Evolutionary conservation across 2,888 invertebrate genomes (phyloP), one percentile per base, ranked within the genome.

Genomic region (Agonum fuliginosum): DNA sequence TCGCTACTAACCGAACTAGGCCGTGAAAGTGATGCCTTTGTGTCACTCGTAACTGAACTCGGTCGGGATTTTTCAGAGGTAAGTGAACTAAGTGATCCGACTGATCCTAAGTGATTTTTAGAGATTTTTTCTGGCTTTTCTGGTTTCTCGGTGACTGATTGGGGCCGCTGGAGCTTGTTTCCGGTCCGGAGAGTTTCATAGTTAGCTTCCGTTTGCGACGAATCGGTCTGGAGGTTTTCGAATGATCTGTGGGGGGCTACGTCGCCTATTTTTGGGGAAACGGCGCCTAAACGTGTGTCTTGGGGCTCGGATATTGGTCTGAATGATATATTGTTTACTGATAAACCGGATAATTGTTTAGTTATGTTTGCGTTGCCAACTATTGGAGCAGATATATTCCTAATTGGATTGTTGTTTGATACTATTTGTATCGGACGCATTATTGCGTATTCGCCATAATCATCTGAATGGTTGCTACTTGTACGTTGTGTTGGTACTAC

Each of bases 1-100:
- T 86, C 87, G 80, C 87, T 86, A 6, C 86, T 85, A 2, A 85
- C 84, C 0, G 86, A 86, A 72, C 84, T 84, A 1, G 86, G 85
- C 43, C 86, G 81, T n/a, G 85, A 85, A 3, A 80, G 69, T n/a
- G 78, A 69, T 8, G 75, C 71, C 48, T 67, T 67, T 10, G 62
- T 62, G 69, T 83, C 83, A 24, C 81, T 82, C 78, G 83, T 84
- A 1, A 82, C 84, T 4, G 84, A 84, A 78, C 81, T 82, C 2
- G 84, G 84, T 24, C 46, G 17, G 8, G 78, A 78, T 43, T 79
- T 76, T 30, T 80, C 80, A 71, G 79, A 78, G 19, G 19, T 8
- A n/a, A 48, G 48, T 10, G 48, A 48, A 3, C 19, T 48, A 10
- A 20, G 20, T 20, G 19, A 48, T 10, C 34, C 46, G 34, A 81